Conservation (phyloP, 2,113 vertebrate species). For the Asarcornis scutulata region DNA sequence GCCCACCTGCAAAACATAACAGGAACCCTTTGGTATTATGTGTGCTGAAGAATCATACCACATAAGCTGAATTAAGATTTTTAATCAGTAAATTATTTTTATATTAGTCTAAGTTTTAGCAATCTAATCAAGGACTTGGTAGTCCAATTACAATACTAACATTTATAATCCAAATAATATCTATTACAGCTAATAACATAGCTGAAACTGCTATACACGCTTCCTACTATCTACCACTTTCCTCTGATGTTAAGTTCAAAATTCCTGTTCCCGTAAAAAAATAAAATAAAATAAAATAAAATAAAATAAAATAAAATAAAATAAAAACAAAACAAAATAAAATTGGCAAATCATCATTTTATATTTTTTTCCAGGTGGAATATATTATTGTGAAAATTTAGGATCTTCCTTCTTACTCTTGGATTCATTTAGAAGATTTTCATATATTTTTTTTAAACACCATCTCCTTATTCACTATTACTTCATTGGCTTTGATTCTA, state of each 20-base stretch:
- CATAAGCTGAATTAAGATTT: neutral
- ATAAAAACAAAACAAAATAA: neutral
- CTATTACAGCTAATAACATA: neutral
- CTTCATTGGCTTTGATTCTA: neutral
- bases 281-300: no score
- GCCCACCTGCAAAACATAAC: neutral
- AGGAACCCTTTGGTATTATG: neutral
- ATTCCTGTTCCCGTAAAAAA: neutral
- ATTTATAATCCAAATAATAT: neutral
- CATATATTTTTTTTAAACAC: neutral
- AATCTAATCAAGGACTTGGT: neutral
- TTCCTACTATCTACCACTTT: neutral
- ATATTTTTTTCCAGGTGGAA: neutral
- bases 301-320: no score
- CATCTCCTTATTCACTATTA: neutral
- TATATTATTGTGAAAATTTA: fast-evolving
- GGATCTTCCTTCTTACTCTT: neutral
- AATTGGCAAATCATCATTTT: no score
- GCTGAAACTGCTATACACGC: neutral
- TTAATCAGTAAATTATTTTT: neutral
- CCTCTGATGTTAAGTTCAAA: neutral
- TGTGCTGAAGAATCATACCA: neutral
- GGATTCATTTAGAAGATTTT: neutral
- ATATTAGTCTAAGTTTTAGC: neutral
- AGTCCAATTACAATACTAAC: neutral